Evolutionary conservation across 2,113 vertebrate species (phyloP).

Genomic region (Thamnaconus septentrionalis): DNA sequence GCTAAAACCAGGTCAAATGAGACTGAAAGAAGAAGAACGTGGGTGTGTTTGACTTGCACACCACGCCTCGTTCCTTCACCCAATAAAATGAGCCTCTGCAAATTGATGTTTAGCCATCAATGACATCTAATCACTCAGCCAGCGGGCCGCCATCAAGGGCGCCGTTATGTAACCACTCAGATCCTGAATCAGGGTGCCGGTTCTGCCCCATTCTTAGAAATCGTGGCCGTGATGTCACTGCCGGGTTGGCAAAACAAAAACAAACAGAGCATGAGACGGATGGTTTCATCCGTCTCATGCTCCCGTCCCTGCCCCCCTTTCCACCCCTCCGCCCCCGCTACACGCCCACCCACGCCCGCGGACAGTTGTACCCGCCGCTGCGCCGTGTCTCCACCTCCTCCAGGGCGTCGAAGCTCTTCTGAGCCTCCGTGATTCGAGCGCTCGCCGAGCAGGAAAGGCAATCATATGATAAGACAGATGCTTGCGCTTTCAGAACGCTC

Average conservation of each 20-base stretch:
- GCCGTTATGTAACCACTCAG: no score
- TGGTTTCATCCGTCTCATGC: no score
- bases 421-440: constrained; percentile 50
- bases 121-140: neutral
- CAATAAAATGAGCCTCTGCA: constrained; percentile 2
- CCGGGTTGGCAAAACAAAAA: no score
- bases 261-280: no score
- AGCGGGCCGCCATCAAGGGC: neutral
- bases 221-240: neutral
- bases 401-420: constrained; percentile 52
- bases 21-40: constrained; percentile 1
- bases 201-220: no score
- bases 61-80: neutral
- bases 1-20: constrained; percentile 45
- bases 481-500: constrained; percentile 63
- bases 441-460: constrained; percentile 45
- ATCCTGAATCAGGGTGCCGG: no score
- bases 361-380: constrained; percentile 40
- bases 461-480: constrained; percentile 64
- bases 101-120: neutral
- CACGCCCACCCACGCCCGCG: constrained; percentile 2
- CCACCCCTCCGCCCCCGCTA: neutral
- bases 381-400: constrained; percentile 54
- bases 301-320: no score
- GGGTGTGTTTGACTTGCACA: constrained; percentile 21